Percentiles rank a stretch among this genome's conserved stretches.
phyloP scores from a whole-genome alignment of 1,140 invertebrate species.

The Drosophila grimshawi region DNA sequence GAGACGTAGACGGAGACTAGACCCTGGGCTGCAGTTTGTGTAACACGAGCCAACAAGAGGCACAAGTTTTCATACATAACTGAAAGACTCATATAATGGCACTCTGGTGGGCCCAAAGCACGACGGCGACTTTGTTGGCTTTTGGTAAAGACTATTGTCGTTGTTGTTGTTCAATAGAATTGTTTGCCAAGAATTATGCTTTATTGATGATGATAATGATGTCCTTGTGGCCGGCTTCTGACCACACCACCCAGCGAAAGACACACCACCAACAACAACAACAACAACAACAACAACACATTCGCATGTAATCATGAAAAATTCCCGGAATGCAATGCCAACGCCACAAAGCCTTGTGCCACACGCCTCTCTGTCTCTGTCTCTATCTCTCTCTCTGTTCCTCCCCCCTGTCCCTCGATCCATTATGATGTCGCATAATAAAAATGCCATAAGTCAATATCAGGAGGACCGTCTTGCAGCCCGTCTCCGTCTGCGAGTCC shows the following conservation, averaged over 20 bases:
- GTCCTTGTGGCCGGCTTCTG: constrained; percentile 68
- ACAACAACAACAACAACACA: constrained; percentile 17
- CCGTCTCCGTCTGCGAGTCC: too few species aligned
- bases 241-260: constrained; percentile 28
- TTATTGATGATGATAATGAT: constrained; percentile 84
- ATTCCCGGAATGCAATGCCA: constrained; percentile 66
- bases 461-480: constrained; percentile 23
- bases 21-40: constrained; percentile 36
- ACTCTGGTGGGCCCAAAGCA: constrained; percentile 50
- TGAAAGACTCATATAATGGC: constrained; percentile 50
- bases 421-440: constrained; percentile 59
- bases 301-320: constrained; percentile 70
- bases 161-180: constrained; percentile 81
- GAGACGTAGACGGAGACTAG: background rate
- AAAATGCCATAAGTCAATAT: constrained; percentile 83
- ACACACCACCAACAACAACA: constrained; percentile 14
- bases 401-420: background rate
- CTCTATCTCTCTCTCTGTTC: background rate
- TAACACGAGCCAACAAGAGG: constrained; percentile 72
- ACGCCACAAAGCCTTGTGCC: background rate
- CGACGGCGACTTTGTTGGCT: constrained; percentile 27
- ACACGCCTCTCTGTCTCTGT: background rate
- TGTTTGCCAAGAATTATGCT: constrained; percentile 82
- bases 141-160: constrained; percentile 31
- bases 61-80: background rate